Conservation (phyloP, 2,113 vertebrate genomes). For the Cephalopholis sonnerati region DNA sequence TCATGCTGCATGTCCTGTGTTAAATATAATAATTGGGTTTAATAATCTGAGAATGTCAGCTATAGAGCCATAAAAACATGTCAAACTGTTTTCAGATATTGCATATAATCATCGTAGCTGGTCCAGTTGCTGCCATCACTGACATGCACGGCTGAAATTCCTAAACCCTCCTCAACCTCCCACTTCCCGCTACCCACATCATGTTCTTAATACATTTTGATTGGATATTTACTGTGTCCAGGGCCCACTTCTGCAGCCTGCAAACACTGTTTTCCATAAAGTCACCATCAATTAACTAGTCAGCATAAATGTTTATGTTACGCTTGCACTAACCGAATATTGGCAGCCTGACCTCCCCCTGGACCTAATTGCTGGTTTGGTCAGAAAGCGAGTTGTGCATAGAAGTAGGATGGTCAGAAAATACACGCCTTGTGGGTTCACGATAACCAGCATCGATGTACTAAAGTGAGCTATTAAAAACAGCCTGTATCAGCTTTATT, state of each 20-base stretch:
- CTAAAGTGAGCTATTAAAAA: conserved; percentile 21
- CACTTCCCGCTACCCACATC: conserved; percentile 24
- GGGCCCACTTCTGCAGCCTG: conserved; percentile 14
- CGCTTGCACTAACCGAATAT: conserved; percentile 48
- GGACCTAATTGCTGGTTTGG: conserved; percentile 57
- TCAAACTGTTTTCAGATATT: neutral
- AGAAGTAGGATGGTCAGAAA: conserved; percentile 35
- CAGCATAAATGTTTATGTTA: conserved; percentile 55
- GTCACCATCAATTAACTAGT: conserved; percentile 59
- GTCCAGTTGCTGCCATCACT: conserved; percentile 10
- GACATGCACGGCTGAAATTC: conserved; percentile 47
- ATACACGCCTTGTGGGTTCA: conserved; percentile 32
- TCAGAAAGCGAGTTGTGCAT: conserved; percentile 31
- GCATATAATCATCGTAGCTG: conserved; percentile 7
- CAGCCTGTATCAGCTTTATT: neutral
- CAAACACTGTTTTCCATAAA: conserved; percentile 35
- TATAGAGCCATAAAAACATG: neutral
- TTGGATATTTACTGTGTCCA: conserved; percentile 32
- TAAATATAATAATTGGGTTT: neutral
- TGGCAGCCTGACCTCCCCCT: conserved; percentile 46
- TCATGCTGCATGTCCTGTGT: conserved; percentile 5
- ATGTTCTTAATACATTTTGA: conserved; percentile 44
- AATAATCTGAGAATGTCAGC: neutral
- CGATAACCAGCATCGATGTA: conserved; percentile 15
- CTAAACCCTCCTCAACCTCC: conserved; percentile 33